phyloP scores from a whole-genome alignment of 2,888 invertebrate genomes.

The Osmoderma eremita region DNA sequence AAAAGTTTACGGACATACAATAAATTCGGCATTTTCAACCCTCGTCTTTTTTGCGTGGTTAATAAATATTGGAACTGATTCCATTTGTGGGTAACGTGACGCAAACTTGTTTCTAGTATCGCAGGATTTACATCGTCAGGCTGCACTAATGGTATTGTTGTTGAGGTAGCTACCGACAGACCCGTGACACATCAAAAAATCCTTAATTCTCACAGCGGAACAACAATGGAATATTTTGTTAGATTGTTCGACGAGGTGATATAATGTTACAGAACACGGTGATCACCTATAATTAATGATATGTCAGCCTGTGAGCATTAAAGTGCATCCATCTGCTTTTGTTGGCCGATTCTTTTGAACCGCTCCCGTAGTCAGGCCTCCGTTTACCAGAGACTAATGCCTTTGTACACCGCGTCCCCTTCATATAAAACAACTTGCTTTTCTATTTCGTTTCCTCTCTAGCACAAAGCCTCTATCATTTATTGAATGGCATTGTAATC shows the following conservation, averaged over 20 bases:
- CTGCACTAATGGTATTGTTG: constrained; percentile 22
- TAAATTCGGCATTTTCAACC: too few relatives aligned
- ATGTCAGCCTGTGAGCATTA: constrained; percentile 61
- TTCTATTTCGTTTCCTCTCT: constrained; percentile 56
- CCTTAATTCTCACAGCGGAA: constrained; percentile 46
- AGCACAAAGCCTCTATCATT: constrained; percentile 54
- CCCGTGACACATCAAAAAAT: constrained; percentile 52
- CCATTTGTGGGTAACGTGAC: too few relatives aligned
- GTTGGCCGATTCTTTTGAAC: constrained; percentile 58
- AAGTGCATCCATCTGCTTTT: constrained; percentile 60
- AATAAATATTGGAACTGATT: too few relatives aligned
- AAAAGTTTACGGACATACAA: too few relatives aligned
- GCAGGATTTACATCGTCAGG: constrained; percentile 10
- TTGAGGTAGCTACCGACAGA: constrained; percentile 42
- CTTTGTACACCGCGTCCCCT: constrained; percentile 56
- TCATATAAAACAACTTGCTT: constrained; percentile 55
- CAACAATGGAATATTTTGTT: constrained; percentile 58
- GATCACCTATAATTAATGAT: constrained; percentile 63
- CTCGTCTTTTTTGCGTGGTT: too few relatives aligned
- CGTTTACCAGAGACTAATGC: constrained; percentile 58
- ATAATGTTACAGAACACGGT: constrained; percentile 57
- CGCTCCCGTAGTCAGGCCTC: constrained; percentile 54
- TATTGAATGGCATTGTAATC: constrained; percentile 56
- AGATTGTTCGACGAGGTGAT: constrained; percentile 57
- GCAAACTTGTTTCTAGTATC: constrained; percentile 10